Percentiles rank a stretch among this genome's conserved stretches.
phyloP scores from a whole-genome alignment of 1,140 invertebrate species.

The Belonocnema kinseyi region DNA sequence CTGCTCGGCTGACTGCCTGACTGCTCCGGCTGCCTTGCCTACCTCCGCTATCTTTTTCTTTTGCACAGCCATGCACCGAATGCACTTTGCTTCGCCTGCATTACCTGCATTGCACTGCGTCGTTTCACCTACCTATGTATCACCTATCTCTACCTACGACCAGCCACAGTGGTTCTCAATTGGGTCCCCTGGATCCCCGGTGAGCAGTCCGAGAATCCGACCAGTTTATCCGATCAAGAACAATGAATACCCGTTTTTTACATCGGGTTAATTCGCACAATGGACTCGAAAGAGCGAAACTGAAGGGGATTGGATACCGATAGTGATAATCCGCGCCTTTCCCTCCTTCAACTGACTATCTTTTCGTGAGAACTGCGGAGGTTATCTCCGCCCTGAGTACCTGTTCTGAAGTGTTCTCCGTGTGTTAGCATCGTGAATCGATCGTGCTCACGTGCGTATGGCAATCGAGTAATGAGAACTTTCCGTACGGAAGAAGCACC shows the following conservation, averaged over 20 bases:
- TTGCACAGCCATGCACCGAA: conserved; percentile 50
- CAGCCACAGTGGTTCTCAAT: conserved; percentile 40
- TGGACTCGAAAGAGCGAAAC: background rate
- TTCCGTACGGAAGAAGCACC: conserved; percentile 45
- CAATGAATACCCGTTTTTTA: conserved; percentile 9
- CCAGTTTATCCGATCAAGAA: background rate
- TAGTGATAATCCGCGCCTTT: conserved; percentile 18
- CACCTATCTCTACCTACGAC: conserved; percentile 46
- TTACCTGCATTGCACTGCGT: conserved; percentile 47
- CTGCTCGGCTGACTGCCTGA: conserved; percentile 35
- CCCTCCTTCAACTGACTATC: conserved; percentile 31
- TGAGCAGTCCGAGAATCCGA: background rate
- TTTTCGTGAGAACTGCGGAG: conserved; percentile 48
- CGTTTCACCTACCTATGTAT: conserved; percentile 45
- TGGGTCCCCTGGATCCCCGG: background rate
- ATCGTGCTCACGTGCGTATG: conserved; percentile 50
- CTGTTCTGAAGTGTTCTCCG: background rate
- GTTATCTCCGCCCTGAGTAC: background rate
- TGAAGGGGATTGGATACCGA: background rate
- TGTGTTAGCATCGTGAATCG: conserved; percentile 42
- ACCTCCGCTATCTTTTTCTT: conserved; percentile 49
- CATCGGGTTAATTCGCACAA: background rate
- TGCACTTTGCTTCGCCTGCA: conserved; percentile 53
- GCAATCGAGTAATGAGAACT: conserved; percentile 50
- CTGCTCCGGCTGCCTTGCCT: conserved; percentile 44